phyloP scores from a whole-genome alignment of 2,888 invertebrate genomes.

The Drepana falcataria region DNA sequence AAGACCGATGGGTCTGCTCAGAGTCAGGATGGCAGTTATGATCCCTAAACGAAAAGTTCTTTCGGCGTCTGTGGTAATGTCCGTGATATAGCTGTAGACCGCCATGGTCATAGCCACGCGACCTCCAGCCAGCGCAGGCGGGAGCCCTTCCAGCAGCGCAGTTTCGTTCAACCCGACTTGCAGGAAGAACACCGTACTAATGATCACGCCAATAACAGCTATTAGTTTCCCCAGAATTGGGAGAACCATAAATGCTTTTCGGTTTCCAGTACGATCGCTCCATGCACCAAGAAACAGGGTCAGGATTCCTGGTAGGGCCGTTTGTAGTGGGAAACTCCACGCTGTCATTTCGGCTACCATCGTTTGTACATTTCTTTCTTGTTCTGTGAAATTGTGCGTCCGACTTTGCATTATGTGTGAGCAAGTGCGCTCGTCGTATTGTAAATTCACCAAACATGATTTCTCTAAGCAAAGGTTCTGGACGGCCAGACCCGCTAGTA shows the following conservation, averaged over 20 bases:
- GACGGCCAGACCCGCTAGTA: slow-evolving; percentile 81
- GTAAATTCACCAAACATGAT: slow-evolving; percentile 77
- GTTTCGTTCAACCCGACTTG: slow-evolving; percentile 76
- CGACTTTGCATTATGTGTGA: slow-evolving; percentile 66
- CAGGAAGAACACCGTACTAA: slow-evolving; percentile 78
- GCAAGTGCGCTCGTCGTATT: slow-evolving; percentile 76
- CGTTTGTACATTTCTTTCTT: slow-evolving; percentile 69
- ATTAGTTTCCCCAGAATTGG: slow-evolving; percentile 79
- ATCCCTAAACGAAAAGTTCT: slow-evolving; percentile 81
- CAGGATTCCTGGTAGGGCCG: slow-evolving; percentile 76
- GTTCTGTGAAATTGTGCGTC: slow-evolving; percentile 55
- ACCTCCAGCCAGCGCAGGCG: slow-evolving; percentile 81
- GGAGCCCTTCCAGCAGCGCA: slow-evolving; percentile 75
- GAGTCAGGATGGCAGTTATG: slow-evolving; percentile 73
- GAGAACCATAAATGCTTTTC: slow-evolving; percentile 79
- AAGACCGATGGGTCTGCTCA: slow-evolving; percentile 73
- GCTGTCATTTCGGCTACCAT: slow-evolving; percentile 79
- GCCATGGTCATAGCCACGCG: slow-evolving; percentile 80
- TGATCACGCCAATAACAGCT: slow-evolving; percentile 73
- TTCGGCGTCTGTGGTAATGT: slow-evolving; percentile 78
- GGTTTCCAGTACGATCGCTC: slow-evolving; percentile 80
- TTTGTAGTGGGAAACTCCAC: slow-evolving; percentile 79
- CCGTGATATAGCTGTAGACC: slow-evolving; percentile 81
- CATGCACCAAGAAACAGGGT: slow-evolving; percentile 80
- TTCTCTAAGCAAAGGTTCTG: slow-evolving; percentile 79